A percentile compares a stretch with the other conserved stretches of the same genome.
Conservation (phyloP, 2,113 vertebrate genomes). For the Nerophis ophidion region DNA sequence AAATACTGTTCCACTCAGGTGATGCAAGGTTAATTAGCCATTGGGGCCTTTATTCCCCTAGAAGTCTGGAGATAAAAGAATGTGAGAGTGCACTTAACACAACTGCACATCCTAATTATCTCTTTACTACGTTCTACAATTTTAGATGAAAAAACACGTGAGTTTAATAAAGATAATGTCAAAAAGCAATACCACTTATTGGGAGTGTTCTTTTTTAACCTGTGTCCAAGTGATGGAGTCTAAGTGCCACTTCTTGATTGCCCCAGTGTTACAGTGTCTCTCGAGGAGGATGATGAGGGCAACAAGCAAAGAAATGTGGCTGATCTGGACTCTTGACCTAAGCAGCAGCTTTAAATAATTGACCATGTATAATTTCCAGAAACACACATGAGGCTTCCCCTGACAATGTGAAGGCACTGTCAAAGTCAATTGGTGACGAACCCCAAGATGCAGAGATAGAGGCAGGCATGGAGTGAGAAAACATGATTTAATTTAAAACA, state of each 20-base stretch:
- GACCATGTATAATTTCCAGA: constrained; percentile 25
- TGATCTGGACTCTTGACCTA: constrained; percentile 30
- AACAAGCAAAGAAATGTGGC: constrained; percentile 22
- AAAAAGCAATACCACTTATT: not conserved
- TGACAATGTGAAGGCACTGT: constrained; percentile 22
- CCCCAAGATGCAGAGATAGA: too few relatives aligned
- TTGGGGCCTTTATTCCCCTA: constrained; percentile 39
- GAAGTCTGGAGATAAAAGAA: constrained; percentile 36
- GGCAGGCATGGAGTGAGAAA: too few relatives aligned
- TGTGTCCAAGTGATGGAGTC: constrained; percentile 24
- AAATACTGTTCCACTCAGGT: constrained; percentile 47
- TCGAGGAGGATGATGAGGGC: constrained; percentile 13
- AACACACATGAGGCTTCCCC: constrained; percentile 9
- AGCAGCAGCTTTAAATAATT: constrained; percentile 51
- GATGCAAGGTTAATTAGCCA: constrained; percentile 61
- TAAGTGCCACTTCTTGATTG: constrained; percentile 26
- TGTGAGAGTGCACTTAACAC: constrained; percentile 33
- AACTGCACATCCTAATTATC: constrained; percentile 16
- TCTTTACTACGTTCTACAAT: not conserved
- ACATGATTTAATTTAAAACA: too few relatives aligned
- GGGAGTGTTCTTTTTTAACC: not conserved
- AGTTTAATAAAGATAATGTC: not conserved
- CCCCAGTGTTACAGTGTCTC: constrained; percentile 18
- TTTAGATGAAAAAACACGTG: not conserved
- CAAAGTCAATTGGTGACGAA: too few relatives aligned